Evolutionary conservation across 2,113 vertebrate genomes (phyloP).

Genomic region (Rhinogobius similis): DNA sequence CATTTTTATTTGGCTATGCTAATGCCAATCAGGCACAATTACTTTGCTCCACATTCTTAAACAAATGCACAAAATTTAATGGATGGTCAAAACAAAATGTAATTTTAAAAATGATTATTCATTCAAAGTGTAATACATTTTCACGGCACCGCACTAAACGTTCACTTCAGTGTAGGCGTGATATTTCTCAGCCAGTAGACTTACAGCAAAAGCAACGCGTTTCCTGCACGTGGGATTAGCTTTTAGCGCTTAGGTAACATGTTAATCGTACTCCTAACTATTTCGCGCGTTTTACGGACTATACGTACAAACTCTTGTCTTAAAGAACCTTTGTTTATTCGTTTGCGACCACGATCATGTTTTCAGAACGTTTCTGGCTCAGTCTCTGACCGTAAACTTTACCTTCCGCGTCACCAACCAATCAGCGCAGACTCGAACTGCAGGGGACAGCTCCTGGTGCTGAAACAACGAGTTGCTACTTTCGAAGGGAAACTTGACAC

Average conservation of each 20-base stretch:
- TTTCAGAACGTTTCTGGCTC: no score
- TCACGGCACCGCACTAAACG: neutral
- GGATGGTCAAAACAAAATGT: slow-evolving; percentile 24
- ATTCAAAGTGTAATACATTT: neutral
- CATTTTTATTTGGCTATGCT: slow-evolving; percentile 73
- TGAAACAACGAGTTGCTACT: slow-evolving; percentile 57
- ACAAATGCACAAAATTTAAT: slow-evolving; percentile 34
- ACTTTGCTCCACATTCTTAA: slow-evolving; percentile 50
- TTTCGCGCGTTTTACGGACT: neutral
- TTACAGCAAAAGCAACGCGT: neutral
- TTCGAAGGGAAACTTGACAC: no score
- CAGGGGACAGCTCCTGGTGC: slow-evolving; percentile 86
- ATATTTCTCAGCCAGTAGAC: slow-evolving; percentile 10
- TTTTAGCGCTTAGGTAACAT: neutral
- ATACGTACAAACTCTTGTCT: neutral
- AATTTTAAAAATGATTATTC: slow-evolving; percentile 7
- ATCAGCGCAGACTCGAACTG: neutral
- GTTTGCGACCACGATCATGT: neutral
- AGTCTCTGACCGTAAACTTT: neutral
- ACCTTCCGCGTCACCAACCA: neutral
- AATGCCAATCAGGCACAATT: slow-evolving; percentile 72
- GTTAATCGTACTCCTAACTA: neutral
- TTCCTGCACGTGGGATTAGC: neutral
- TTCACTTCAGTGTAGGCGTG: neutral
- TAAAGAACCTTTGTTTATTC: neutral